Evolutionary conservation across 1,140 invertebrate species (phyloP).

Genomic region (Drosophila ercepeae): DNA sequence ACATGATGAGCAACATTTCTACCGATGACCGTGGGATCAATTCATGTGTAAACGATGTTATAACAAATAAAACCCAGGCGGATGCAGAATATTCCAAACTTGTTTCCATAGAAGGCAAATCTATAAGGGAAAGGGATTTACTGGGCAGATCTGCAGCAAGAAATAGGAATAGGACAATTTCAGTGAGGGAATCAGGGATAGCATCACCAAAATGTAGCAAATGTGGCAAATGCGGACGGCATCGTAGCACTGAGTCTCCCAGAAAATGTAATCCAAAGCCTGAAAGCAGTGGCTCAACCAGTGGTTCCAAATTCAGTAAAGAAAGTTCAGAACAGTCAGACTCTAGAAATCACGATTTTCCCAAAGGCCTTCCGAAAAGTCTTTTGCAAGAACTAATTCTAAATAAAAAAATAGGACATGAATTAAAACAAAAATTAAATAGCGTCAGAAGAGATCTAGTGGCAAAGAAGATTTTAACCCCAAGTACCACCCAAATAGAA

Average conservation of each 20-base stretch:
- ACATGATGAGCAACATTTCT: background rate
- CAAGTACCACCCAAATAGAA: background rate
- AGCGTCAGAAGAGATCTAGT: background rate
- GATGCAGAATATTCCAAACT: constrained; percentile 42
- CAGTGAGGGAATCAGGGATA: background rate
- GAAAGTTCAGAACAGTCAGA: background rate
- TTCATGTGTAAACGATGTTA: constrained; percentile 23
- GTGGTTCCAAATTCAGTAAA: background rate
- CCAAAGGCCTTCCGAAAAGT: background rate
- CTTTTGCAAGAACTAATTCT: background rate
- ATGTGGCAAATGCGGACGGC: constrained; percentile 7
- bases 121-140: background rate
- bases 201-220: background rate
- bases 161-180: background rate
- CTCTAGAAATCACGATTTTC: background rate
- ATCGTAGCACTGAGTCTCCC: background rate
- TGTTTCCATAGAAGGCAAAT: background rate
- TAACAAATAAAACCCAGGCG: constrained; percentile 53
- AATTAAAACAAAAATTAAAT: background rate
- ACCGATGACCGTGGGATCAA: background rate
- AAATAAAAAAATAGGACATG: background rate
- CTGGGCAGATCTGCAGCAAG: background rate
- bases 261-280: background rate
- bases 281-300: no score
- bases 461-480: background rate